phyloP scores from a whole-genome alignment of 1,140 invertebrate species.

The Bombus waltoni region DNA sequence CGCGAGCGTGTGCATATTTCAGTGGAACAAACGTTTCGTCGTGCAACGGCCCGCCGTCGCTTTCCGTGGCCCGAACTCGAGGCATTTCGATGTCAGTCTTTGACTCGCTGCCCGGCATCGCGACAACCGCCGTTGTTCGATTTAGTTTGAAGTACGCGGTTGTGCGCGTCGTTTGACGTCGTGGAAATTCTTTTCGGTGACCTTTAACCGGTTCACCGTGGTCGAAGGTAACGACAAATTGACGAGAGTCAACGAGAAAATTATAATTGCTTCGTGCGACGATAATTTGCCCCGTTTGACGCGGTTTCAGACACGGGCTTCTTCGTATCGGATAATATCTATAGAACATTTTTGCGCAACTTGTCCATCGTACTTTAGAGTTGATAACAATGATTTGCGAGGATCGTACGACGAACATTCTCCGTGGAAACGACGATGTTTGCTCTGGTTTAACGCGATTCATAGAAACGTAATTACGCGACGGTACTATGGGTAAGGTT shows the following conservation, averaged over 20 bases:
- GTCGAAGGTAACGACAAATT: too few relatives aligned
- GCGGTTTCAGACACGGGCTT: not conserved
- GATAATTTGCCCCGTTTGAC: not conserved
- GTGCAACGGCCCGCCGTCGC: not conserved
- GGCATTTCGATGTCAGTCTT: not conserved
- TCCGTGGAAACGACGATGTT: not conserved
- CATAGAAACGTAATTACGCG: not conserved
- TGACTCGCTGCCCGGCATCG: not conserved
- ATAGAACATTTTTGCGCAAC: too few relatives aligned
- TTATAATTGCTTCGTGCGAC: too few relatives aligned
- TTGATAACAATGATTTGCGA: too few relatives aligned
- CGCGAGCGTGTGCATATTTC: conserved; percentile 6
- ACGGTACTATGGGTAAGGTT: too few relatives aligned
- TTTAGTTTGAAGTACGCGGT: not conserved
- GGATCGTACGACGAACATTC: too few relatives aligned
- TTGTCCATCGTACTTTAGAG: rapidly evolving
- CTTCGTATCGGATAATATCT: too few relatives aligned
- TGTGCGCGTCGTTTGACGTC: not conserved
- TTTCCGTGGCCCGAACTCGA: not conserved
- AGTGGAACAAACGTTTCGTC: not conserved
- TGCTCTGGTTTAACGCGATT: not conserved
- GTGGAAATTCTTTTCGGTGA: not conserved
- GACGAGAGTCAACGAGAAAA: too few relatives aligned
- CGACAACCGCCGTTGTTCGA: not conserved
- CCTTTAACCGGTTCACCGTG: not conserved